Percentiles rank a stretch among this genome's conserved stretches.
Conservation (phyloP, 1,140 invertebrate species). For the Eumeta japonica region DNA sequence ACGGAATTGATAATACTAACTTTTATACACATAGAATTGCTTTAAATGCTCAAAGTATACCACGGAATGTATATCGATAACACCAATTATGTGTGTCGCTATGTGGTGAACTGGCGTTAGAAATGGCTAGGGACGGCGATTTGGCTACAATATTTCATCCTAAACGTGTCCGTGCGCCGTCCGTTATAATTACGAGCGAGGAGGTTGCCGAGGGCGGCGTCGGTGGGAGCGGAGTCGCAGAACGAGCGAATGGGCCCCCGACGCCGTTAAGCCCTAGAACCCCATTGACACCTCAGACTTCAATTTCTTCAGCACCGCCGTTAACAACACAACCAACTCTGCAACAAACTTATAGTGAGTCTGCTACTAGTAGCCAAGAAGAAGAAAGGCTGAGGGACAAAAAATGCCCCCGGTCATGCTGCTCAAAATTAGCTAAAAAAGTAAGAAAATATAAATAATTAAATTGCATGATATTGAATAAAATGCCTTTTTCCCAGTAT, state of each 20-base stretch:
- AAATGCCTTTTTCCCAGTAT: too few species aligned
- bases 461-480: constrained; percentile 5
- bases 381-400: constrained; percentile 47
- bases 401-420: constrained; percentile 65
- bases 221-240: constrained; percentile 21
- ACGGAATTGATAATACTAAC: too few species aligned
- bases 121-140: constrained; percentile 64
- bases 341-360: constrained; percentile 48
- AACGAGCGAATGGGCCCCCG: constrained; percentile 40
- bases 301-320: constrained; percentile 41
- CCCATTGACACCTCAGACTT: constrained; percentile 42
- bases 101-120: too few species aligned
- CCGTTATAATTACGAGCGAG: constrained; percentile 70
- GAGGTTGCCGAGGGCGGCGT: constrained; percentile 34
- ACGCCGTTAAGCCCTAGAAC: constrained; percentile 43
- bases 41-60: too few species aligned
- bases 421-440: constrained; percentile 71
- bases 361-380: constrained; percentile 60
- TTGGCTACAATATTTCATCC: constrained; percentile 76
- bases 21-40: too few species aligned
- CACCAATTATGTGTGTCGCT: too few species aligned
- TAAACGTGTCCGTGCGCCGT: constrained; percentile 67
- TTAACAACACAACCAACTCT: constrained; percentile 42
- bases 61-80: too few species aligned
- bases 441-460: too few species aligned